A percentile compares a stretch with the other conserved stretches of the same genome.
These are phyloP conservation scores for Apocrypta bakeri DNA, from an alignment of 1,140 invertebrate species.

Conservation along the genomic window DNA sequence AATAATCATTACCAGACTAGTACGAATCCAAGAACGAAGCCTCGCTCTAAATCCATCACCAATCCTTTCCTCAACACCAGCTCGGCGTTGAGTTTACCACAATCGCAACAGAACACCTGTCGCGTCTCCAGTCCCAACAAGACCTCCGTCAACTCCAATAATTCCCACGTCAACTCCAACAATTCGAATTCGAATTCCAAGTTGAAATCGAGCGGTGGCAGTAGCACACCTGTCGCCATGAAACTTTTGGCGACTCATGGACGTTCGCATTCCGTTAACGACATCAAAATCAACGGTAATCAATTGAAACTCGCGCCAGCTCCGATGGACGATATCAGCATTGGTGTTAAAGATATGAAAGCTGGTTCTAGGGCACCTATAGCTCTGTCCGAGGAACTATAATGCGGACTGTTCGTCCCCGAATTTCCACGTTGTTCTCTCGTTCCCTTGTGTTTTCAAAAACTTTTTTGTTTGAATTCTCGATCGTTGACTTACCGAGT, in stretches of 20 bases:
- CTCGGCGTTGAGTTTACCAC: conserved; percentile 1
- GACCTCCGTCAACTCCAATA: neutral
- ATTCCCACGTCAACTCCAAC: conserved; percentile 35
- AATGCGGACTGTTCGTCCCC: conserved; percentile 55
- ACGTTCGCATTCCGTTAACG: conserved; percentile 83
- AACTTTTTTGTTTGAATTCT: neutral
- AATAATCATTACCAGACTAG: conserved; percentile 26
- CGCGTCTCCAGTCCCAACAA: conserved; percentile 21
- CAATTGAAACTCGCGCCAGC: conserved; percentile 79
- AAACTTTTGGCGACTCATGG: conserved; percentile 79
- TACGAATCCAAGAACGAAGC: conserved; percentile 59
- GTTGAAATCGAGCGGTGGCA: conserved; percentile 18
- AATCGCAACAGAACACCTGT: neutral
- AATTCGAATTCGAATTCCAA: conserved; percentile 56
- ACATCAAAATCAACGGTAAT: conserved; percentile 84
- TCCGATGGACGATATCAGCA: conserved; percentile 78
- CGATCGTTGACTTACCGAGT: neutral
- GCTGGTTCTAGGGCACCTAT: conserved; percentile 78
- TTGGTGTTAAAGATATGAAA: conserved; percentile 76
- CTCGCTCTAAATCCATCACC: conserved; percentile 62
- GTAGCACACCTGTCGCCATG: conserved; percentile 60
- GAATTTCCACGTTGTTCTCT: conserved; percentile 4
- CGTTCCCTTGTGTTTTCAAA: conserved; percentile 4
- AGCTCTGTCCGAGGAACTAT: conserved; percentile 80
- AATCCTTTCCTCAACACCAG: conserved; percentile 53